Base-by-base conservation (phyloP, 2,113 vertebrate genomes). In the Etheostoma cragini region DNA sequence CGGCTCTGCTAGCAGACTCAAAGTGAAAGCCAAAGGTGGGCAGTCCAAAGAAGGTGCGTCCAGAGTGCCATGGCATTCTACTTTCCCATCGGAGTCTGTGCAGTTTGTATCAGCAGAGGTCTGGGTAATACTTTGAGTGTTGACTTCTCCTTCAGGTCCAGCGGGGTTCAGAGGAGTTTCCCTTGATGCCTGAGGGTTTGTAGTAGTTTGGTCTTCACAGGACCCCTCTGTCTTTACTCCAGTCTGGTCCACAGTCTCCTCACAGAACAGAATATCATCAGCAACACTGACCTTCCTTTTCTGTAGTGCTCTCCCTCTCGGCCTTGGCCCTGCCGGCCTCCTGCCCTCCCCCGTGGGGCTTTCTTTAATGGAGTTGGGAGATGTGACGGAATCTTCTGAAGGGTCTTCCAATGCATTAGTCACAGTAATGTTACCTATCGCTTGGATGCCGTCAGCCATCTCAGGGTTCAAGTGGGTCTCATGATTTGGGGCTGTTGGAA, bases 231-330 rank as follows among this genome's bases (percentile, higher is more conserved):
- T 15, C 24, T 57, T 30, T 14, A 47, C 81, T 50, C 14, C 45
- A 11, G 22, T 19, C 47, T 50, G 68, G 21, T 80, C 76, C 10
- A 3, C 66, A 71, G 62, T 49, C 72, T 60, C 74, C 71, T 72
- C 49, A 35, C 47, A 35, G 24, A 58, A 61, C 19, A 14, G 26
- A 35, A 15, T 1, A 6, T 46, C 35, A 2, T 72, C 70, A 33
- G 65, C 10, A 21, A 70, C 72, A 50, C 77, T 49, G 61, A 75
- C 58, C 38, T 82, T 90, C 63, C 62, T 91, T 14, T 60, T 84
- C 61, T 66, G 86, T 8, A 5, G 42, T 5, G 64, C 66, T 82
- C 67, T 61, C n/a, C 74, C 62, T 64, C 30, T 46, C 30, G 19
- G 30, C 42, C 14, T 35, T 10, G 35, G 46, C 21, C 56, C 71